Evolutionary conservation across 2,888 invertebrate species (phyloP).

Genomic region (Zaprionus obscuricornis): DNA sequence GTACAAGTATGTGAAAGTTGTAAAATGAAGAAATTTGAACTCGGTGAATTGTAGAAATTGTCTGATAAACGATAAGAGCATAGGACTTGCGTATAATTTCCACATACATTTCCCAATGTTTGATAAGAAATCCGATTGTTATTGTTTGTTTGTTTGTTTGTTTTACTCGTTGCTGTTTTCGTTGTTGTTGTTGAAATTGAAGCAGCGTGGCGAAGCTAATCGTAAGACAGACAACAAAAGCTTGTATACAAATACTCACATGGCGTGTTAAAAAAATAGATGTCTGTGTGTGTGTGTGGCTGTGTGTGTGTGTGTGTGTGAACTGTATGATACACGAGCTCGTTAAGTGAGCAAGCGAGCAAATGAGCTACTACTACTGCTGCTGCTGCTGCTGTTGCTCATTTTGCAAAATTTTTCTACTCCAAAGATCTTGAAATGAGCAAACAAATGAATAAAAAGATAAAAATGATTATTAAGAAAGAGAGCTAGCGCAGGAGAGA

Average conservation of each 20-base stretch:
- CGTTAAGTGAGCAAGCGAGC: constrained; percentile 31
- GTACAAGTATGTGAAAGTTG: too few species aligned
- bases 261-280: too few species aligned
- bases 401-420: constrained; percentile 56
- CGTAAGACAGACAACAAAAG: constrained; percentile 20
- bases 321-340: constrained; percentile 6
- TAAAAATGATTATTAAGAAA: constrained; percentile 45
- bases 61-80: constrained; percentile 30
- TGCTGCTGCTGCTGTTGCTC: too few species aligned
- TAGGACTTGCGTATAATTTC: too few species aligned
- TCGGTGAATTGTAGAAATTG: neutral
- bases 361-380: too few species aligned
- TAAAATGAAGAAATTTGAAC: neutral
- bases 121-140: constrained; percentile 17
- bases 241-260: constrained; percentile 4
- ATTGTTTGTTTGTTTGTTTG: constrained; percentile 11
- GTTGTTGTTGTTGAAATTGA: constrained; percentile 30
- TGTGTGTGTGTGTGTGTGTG: too few species aligned
- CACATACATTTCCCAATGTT: neutral
- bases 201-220: constrained; percentile 43
- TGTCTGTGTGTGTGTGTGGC: too few species aligned
- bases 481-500: neutral
- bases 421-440: constrained; percentile 47
- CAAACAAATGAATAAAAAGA: constrained; percentile 54
- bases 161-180: neutral